Evolutionary conservation across 2,113 vertebrate genomes (phyloP).

Genomic region (Rhinichthys klamathensis): DNA sequence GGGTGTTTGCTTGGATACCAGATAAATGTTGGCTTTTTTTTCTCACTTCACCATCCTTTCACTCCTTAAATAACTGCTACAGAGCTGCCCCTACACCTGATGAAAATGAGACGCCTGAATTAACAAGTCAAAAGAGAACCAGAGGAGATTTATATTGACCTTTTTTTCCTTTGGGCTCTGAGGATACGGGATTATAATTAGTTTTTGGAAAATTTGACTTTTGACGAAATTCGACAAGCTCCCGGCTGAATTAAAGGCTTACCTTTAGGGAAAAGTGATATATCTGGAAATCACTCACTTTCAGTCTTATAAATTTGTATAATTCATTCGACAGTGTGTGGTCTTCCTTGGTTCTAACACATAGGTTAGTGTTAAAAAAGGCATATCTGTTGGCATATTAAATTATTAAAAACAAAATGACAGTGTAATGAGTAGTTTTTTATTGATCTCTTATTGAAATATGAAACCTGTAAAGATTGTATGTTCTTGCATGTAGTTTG

Average conservation of each 20-base stretch:
- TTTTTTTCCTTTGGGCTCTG: constrained; percentile 3
- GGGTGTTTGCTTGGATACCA: constrained; percentile 31
- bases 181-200: not conserved
- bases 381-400: not conserved
- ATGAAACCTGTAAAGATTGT: not conserved
- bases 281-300: not conserved
- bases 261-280: constrained; percentile 19
- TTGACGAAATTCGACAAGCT: not conserved
- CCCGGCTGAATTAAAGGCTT: not conserved
- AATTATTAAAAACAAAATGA: not conserved
- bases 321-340: not conserved
- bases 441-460: not conserved
- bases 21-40: constrained; percentile 35
- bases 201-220: not conserved
- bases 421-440: not conserved
- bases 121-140: not conserved
- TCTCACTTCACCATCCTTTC: constrained; percentile 30
- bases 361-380: not conserved
- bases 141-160: constrained; percentile 2
- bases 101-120: not conserved
- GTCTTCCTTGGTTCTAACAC: not conserved
- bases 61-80: not conserved
- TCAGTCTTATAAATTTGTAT: not conserved
- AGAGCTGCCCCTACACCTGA: constrained; percentile 1
- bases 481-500: not conserved